These are phyloP conservation scores for Neocrepidodera transversa DNA, from an alignment of 2,888 invertebrate species.

Conservation along the genomic window DNA sequence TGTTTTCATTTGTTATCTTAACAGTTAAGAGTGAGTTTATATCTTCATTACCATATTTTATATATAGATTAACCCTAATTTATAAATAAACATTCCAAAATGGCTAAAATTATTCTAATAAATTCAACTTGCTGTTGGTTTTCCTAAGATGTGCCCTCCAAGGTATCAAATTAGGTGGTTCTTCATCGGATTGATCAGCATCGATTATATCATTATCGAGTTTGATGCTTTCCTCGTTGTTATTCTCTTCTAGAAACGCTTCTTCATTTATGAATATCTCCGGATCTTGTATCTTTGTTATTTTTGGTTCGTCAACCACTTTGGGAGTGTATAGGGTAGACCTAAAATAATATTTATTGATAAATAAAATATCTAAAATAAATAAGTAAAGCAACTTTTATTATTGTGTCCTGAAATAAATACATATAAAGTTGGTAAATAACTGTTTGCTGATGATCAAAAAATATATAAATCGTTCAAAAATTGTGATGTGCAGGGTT, in stretches of 20 bases:
- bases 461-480: too few relatives aligned
- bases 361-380: too few relatives aligned
- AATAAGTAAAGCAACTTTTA: too few relatives aligned
- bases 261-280: slow-evolving; percentile 51
- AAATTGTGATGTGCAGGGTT: too few relatives aligned
- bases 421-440: too few relatives aligned
- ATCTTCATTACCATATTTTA: too few relatives aligned
- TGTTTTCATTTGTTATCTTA: too few relatives aligned
- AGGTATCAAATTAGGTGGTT: slow-evolving; percentile 76
- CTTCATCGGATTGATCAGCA: slow-evolving; percentile 55
- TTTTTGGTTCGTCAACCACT: slow-evolving; percentile 68
- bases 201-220: slow-evolving; percentile 41
- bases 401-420: too few relatives aligned
- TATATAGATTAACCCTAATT: too few relatives aligned
- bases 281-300: slow-evolving; percentile 57
- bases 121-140: slow-evolving; percentile 87
- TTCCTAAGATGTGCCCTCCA: slow-evolving; percentile 90
- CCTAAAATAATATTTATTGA: too few relatives aligned
- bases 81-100: slow-evolving; percentile 5
- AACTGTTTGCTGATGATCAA: too few relatives aligned
- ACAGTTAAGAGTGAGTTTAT: too few relatives aligned
- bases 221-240: slow-evolving; percentile 59
- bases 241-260: slow-evolving; percentile 51
- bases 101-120: slow-evolving; percentile 68
- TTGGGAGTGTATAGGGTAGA: slow-evolving; percentile 76